Percentiles rank a stretch among this genome's conserved stretches.
Conservation (phyloP, 1,140 invertebrate genomes). For the Cephus cinctus region DNA sequence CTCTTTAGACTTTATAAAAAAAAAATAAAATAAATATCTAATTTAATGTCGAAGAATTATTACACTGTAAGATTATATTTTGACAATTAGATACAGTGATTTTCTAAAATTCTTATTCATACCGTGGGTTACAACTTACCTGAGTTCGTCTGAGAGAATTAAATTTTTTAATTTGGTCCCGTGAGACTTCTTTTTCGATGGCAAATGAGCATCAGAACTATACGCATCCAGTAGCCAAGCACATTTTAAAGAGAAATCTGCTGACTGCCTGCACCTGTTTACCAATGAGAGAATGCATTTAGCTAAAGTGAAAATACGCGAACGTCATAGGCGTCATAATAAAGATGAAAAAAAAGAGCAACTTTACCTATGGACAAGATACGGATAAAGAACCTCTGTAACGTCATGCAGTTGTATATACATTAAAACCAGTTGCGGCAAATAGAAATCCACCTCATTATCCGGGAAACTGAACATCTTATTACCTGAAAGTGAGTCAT, state of each 20-base stretch:
- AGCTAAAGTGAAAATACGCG: slow-evolving; percentile 11
- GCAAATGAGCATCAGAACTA: slow-evolving; percentile 73
- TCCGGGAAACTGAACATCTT: slow-evolving; percentile 94
- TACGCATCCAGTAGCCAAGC: slow-evolving; percentile 96
- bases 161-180: slow-evolving; percentile 85
- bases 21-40: too few species aligned
- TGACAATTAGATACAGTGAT: too few species aligned
- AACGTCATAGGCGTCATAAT: background rate
- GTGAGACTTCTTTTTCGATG: slow-evolving; percentile 79
- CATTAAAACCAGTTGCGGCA: slow-evolving; percentile 97
- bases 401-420: slow-evolving; percentile 97
- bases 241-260: slow-evolving; percentile 93
- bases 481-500: slow-evolving; percentile 65
- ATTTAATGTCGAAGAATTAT: too few species aligned
- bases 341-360: background rate
- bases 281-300: slow-evolving; percentile 20
- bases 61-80: too few species aligned
- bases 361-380: slow-evolving; percentile 83
- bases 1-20: too few species aligned
- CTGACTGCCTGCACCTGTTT: slow-evolving; percentile 84
- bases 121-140: too few species aligned
- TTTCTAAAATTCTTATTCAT: too few species aligned
- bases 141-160: slow-evolving; percentile 84
- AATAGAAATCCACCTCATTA: slow-evolving; percentile 93
- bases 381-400: slow-evolving; percentile 91